Conservation (phyloP, 1,140 invertebrate genomes). For the Euwallacea similis region DNA sequence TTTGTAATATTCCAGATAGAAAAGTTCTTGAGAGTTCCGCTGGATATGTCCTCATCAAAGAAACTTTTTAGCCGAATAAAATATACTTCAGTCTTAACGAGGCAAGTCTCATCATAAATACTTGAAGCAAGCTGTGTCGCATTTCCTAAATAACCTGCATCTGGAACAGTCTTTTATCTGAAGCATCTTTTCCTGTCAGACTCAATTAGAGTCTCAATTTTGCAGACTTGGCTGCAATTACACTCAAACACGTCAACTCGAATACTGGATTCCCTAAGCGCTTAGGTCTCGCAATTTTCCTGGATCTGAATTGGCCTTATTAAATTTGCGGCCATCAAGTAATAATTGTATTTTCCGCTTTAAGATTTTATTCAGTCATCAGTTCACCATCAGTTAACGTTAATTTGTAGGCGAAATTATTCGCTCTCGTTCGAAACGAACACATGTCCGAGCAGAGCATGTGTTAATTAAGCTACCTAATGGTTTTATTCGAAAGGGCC, state of each 20-base stretch:
- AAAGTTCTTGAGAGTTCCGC: no score
- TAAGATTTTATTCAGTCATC: not conserved
- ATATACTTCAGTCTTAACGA: no score
- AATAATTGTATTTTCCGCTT: not conserved
- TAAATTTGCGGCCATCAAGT: not conserved
- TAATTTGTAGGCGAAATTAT: slow-evolving; percentile 1
- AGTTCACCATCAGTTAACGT: not conserved
- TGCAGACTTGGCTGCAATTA: slow-evolving; percentile 5
- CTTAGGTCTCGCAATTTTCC: not conserved
- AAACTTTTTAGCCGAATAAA: no score
- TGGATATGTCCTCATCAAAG: no score
- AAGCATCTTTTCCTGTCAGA: slow-evolving; percentile 1
- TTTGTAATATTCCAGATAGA: no score
- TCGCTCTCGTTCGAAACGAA: not conserved
- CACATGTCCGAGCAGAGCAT: slow-evolving; percentile 2
- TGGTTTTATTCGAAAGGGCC: not conserved
- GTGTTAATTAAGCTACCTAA: slow-evolving; percentile 5
- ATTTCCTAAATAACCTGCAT: slow-evolving; percentile 1
- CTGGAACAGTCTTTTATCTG: not conserved
- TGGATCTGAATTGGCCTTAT: not conserved
- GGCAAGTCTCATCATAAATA: not conserved
- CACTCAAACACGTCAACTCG: slow-evolving; percentile 2
- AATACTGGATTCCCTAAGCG: not conserved
- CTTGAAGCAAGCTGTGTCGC: not conserved
- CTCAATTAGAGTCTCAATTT: slow-evolving; percentile 5